Conservation (phyloP, 53 echinoderm and acorn worm species). For the Echinarachnius parma region DNA sequence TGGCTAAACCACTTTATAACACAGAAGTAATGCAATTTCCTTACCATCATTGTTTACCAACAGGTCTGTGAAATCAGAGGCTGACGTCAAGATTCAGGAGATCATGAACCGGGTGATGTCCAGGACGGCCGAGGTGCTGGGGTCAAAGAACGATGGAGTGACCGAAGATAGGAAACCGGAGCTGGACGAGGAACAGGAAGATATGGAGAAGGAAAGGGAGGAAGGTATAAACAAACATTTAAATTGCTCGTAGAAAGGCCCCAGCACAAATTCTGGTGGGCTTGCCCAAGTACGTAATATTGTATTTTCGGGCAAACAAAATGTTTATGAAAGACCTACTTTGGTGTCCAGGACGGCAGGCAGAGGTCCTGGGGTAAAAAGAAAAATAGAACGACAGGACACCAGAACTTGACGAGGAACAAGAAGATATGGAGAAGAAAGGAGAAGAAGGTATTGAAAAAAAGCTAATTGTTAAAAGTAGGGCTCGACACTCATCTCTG, state of each 20-base stretch:
- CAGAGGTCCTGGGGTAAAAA: conserved; percentile 66
- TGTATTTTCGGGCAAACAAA: no score
- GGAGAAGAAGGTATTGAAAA: no score
- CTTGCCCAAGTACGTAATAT: no score
- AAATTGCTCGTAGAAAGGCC: no score
- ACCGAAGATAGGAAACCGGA: conserved; percentile 44
- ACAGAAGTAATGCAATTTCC: no score
- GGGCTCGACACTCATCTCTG: no score
- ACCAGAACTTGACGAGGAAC: conserved; percentile 13
- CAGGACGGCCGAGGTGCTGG: conserved; percentile 65
- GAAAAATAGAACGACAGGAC: conserved; percentile 40
- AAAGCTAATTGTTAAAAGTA: no score
- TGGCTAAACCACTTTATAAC: no score
- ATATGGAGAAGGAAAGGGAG: not conserved
- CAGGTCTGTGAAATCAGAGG: conserved; percentile 75
- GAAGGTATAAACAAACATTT: no score
- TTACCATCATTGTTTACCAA: not conserved
- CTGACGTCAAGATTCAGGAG: conserved; percentile 94
- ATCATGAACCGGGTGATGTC: conserved; percentile 93
- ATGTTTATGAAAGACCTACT: no score
- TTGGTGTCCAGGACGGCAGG: conserved; percentile 75
- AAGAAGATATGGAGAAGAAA: conserved; percentile 15
- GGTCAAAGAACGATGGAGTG: conserved; percentile 53
- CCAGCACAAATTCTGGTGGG: no score
- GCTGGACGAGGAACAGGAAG: conserved; percentile 17